Conservation (phyloP, 2,113 vertebrate genomes). For the Agapornis roseicollis region DNA sequence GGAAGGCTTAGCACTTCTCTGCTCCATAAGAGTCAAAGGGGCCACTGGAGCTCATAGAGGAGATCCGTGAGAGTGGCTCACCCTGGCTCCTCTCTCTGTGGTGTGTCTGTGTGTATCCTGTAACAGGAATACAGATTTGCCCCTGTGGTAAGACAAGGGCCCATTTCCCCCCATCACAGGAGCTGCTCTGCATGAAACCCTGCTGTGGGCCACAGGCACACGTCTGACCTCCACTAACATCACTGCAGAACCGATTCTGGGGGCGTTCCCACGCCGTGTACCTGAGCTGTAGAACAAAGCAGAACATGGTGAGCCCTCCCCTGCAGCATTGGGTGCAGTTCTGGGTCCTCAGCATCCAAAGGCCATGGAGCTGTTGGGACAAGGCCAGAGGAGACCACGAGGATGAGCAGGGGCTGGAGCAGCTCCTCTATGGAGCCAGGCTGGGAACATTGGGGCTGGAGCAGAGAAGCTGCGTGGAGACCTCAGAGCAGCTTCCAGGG, state of each 20-base stretch:
- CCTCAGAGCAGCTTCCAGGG: too few species aligned
- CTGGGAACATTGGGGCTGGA: too few species aligned
- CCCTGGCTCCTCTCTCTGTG: neutral
- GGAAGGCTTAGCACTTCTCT: neutral
- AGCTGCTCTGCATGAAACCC: neutral
- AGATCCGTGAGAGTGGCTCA: neutral
- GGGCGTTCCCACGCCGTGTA: neutral
- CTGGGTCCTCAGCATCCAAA: too few species aligned
- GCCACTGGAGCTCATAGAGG: neutral
- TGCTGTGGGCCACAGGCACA: neutral
- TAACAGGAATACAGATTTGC: neutral
- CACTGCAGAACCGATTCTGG: neutral
- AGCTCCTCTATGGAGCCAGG: too few species aligned
- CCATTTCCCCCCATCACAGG: neutral
- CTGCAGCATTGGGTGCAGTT: too few species aligned
- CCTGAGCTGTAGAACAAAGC: neutral
- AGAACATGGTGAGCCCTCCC: too few species aligned
- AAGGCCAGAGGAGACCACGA: too few species aligned
- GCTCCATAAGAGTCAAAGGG: neutral
- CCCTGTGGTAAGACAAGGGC: neutral
- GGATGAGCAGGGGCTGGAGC: too few species aligned
- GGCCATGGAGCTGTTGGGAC: too few species aligned
- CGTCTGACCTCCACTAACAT: neutral
- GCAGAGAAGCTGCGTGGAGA: too few species aligned
- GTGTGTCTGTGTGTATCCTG: rapidly evolving